phyloP scores from a whole-genome alignment of 2,113 vertebrate genomes.

The Chascanopsetta lugubris region DNA sequence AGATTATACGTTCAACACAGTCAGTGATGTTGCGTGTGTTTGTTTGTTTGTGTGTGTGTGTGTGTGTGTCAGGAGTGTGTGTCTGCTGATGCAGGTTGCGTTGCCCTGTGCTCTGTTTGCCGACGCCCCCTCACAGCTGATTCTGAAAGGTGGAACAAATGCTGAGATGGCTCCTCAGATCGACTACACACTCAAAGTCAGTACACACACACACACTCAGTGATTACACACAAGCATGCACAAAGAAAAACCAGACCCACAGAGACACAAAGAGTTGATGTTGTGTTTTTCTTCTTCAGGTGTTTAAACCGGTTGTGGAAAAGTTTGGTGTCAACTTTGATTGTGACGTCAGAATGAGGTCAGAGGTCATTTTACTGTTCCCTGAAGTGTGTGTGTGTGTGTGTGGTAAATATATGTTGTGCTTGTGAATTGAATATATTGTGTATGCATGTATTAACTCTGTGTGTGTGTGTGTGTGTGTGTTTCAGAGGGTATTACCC shows the following conservation, averaged over 20 bases:
- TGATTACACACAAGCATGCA: conserved; percentile 67
- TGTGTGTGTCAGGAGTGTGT: conserved; percentile 87
- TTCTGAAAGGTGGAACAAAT: conserved; percentile 94
- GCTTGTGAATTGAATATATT: too few relatives aligned
- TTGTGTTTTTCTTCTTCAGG: conserved; percentile 77
- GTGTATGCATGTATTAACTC: background rate
- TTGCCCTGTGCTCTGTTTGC: conserved; percentile 92
- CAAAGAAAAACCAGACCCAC: background rate
- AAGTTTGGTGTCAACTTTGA: conserved; percentile 91
- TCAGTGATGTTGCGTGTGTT: background rate
- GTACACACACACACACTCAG: background rate
- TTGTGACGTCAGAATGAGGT: conserved; percentile 94
- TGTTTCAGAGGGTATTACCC: conserved; percentile 93
- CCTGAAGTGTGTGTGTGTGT: background rate
- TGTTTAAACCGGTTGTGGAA: conserved; percentile 93
- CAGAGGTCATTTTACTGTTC: conserved; percentile 35
- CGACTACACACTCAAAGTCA: conserved; percentile 87
- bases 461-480: background rate
- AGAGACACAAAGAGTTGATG: background rate
- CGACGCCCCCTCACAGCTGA: conserved; percentile 86
- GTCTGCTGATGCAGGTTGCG: conserved; percentile 92
- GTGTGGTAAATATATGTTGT: too few relatives aligned
- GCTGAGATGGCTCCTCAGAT: conserved; percentile 99
- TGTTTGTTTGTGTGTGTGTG: background rate
- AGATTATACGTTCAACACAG: too few relatives aligned